Evolutionary conservation across 2,797 vertebrate species (phyloP).

Genomic region (Mionectes olivaceus): DNA sequence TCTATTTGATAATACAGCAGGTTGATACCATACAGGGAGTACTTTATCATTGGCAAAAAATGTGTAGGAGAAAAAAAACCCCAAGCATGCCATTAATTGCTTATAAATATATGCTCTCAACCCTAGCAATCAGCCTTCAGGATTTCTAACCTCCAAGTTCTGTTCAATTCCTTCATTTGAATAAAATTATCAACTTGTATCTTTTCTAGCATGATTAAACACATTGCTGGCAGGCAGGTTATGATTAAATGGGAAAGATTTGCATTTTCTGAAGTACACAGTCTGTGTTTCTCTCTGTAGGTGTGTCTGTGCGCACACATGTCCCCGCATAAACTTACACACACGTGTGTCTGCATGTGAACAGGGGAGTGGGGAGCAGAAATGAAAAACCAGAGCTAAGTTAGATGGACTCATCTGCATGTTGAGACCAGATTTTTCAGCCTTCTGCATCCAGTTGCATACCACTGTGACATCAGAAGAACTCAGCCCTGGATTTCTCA

Average conservation of each 20-base stretch:
- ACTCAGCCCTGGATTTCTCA: neutral
- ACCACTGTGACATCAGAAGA: neutral
- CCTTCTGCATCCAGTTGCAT: neutral
- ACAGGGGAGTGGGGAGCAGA: neutral
- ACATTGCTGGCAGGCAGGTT: neutral
- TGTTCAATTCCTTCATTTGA: conserved; percentile 46
- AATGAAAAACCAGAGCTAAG: neutral
- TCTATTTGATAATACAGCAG: conserved; percentile 32
- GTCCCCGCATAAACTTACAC: neutral
- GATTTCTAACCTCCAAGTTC: conserved; percentile 38
- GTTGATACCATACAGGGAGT: conserved; percentile 31
- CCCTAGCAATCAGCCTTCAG: conserved; percentile 21
- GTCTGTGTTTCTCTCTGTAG: neutral
- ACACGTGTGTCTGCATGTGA: neutral
- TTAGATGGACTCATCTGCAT: neutral
- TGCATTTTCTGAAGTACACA: neutral
- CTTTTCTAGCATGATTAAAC: conserved; percentile 33
- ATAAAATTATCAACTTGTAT: conserved; percentile 42
- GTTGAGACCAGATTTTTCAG: neutral
- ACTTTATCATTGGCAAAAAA: conserved; percentile 41
- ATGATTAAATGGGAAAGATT: conserved; percentile 11
- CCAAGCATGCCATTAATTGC: conserved; percentile 60
- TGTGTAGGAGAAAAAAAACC: conserved; percentile 9
- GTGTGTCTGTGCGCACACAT: neutral
- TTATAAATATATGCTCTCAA: conserved; percentile 61